Evolutionary conservation across 1,140 invertebrate species (phyloP).

Genomic region (Scaptomyza graminum): DNA sequence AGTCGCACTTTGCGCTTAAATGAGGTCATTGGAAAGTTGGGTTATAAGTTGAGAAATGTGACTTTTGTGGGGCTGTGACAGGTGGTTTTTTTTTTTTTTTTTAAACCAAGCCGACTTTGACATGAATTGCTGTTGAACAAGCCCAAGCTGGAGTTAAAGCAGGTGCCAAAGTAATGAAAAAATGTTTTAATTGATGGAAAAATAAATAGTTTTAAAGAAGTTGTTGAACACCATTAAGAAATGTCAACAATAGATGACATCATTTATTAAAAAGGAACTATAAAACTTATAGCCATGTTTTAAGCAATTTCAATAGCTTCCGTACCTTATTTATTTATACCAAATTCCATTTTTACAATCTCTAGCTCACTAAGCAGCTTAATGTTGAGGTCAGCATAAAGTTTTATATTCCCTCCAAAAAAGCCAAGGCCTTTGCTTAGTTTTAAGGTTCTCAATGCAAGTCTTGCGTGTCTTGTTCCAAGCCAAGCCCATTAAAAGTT

Average conservation of each 20-base stretch:
- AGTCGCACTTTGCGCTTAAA: constrained; percentile 21
- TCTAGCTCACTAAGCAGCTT: constrained; percentile 34
- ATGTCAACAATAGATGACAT: neutral
- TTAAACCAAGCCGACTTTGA: constrained; percentile 20
- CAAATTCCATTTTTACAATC: constrained; percentile 6
- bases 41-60: constrained; percentile 35
- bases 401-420: neutral
- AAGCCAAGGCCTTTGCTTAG: neutral
- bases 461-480: constrained; percentile 15
- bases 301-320: too few relatives aligned
- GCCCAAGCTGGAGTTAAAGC: constrained; percentile 7
- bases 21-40: constrained; percentile 54
- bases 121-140: constrained; percentile 37
- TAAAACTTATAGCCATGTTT: neutral
- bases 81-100: neutral
- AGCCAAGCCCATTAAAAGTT: constrained; percentile 47
- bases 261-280: neutral
- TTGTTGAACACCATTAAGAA: too few relatives aligned
- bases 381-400: constrained; percentile 29
- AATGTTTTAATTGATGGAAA: neutral
- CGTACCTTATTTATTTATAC: neutral
- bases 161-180: constrained; percentile 21
- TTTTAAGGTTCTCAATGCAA: neutral
- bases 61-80: constrained; percentile 33
- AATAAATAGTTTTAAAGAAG: neutral